phyloP scores from a whole-genome alignment of 2,113 vertebrate species.

The Lonchura striata region DNA sequence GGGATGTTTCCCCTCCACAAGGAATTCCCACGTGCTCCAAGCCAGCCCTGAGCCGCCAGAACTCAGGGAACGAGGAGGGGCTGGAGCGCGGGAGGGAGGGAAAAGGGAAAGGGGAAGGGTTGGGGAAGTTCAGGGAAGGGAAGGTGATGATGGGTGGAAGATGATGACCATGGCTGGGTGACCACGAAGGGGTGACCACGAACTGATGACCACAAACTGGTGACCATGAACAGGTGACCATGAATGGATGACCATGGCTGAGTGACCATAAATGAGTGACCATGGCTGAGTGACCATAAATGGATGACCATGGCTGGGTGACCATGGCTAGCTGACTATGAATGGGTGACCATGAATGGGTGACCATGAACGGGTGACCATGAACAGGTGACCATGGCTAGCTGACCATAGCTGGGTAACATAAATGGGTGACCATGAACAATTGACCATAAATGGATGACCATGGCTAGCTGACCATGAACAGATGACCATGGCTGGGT shows the following conservation, averaged over 20 bases:
- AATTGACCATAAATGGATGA: too few relatives aligned
- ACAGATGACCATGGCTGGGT: rapidly evolving
- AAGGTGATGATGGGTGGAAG: background rate
- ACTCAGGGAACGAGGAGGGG: background rate
- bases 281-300: rapidly evolving
- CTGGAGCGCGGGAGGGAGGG: background rate
- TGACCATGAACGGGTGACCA: too few relatives aligned
- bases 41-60: background rate
- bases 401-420: background rate
- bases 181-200: rapidly evolving
- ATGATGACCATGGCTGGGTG: background rate
- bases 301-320: background rate
- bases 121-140: background rate
- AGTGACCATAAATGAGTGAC: too few relatives aligned
- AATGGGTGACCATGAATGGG: rapidly evolving
- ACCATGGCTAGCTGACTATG: too few relatives aligned
- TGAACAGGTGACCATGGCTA: background rate
- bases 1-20: background rate
- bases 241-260: too few relatives aligned
- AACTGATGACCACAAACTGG: too few relatives aligned
- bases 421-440: too few relatives aligned
- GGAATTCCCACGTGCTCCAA: background rate
- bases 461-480: background rate
- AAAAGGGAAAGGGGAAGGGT: too few relatives aligned
- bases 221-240: too few relatives aligned